Percentiles rank a stretch among this genome's conserved stretches.
Conservation (phyloP, 2,797 vertebrate species). For the Thaleichthys pacificus region DNA sequence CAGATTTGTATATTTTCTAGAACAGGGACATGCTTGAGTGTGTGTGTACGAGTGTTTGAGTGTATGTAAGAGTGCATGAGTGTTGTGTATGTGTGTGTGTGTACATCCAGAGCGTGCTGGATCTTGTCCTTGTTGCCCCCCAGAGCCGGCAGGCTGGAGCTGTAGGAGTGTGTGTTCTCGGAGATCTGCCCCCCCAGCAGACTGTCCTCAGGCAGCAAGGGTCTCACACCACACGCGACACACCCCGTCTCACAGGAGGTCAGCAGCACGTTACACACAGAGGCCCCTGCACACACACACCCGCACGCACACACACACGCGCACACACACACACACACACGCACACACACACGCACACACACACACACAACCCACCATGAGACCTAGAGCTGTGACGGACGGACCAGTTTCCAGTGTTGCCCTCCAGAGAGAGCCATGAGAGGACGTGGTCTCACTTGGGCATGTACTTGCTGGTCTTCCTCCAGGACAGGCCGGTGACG, state of each 20-base stretch:
- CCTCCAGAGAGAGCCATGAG: no score
- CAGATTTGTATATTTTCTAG: no score
- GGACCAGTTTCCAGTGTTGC: no score
- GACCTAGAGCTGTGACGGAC: background rate
- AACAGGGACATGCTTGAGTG: no score
- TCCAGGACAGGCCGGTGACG: constrained; percentile 96
- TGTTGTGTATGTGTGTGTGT: no score
- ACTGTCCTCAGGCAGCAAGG: constrained; percentile 92
- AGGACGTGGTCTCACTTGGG: constrained; percentile 75
- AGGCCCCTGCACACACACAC: constrained; percentile 73
- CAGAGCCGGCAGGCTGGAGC: constrained; percentile 80
- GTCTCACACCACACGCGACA: constrained; percentile 99
- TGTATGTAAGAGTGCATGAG: background rate
- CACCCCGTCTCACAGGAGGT: constrained; percentile 98
- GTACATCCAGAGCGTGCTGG: constrained; percentile 27
- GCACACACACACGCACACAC: background rate
- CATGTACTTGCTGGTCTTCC: constrained; percentile 96
- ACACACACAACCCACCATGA: no score
- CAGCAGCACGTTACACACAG: constrained; percentile 92
- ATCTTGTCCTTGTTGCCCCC: constrained; percentile 70
- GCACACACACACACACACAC: constrained; percentile 10
- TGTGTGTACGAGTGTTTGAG: background rate
- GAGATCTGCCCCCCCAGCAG: constrained; percentile 94
- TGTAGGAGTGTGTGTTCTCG: constrained; percentile 87
- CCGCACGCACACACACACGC: background rate